Base-by-base conservation (phyloP, 2,797 vertebrate species). In the Arctocebus calabarensis region DNA sequence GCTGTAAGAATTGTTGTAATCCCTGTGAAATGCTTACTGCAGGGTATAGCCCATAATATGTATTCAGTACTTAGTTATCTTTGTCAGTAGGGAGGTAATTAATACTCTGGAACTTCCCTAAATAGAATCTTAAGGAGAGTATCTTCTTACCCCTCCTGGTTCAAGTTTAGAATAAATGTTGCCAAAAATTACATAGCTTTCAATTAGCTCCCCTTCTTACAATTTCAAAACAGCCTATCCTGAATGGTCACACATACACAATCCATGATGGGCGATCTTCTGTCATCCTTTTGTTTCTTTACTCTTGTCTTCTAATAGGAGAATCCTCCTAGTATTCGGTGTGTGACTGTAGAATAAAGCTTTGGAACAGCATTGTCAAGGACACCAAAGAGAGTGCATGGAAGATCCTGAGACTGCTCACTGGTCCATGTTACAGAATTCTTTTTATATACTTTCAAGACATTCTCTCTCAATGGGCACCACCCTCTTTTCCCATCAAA, bases 121-220 rank as follows among this genome's bases (percentile, higher is more conserved):
- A 23, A 37, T 52, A 70, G 29, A 90, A 52, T 52, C 48, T 61
- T 27, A 78, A 19, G 17, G 13, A 84, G 16, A 55, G 16, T 71
- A 34, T 64, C 14, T 81, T 34, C 19, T 40, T 25, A 59, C 2
- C 17, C 62, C 70, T 77, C 43, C n/a, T 25, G 75, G 16, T 61
- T 88, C 62, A 95, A 64, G 12, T 94, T 92, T 83, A 57, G 71
- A 95, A 91, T 59, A 91, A 79, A 88, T 25, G 40, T 79, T 81
- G 10, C 34, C 81, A 79, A 55, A 43, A 73, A 92, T 40, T 37
- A 7, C 17, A 37, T 61, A 43, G 37, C 17, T 45, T 48, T 52
- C 61, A 52, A 34, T 37, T 71, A 37, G 23, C 73, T 68, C 61
- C 32, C 84, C 61, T 57, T 71, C 52, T 5, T 66, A 11, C 32